Conservation (phyloP, 2,797 vertebrate species). For the Cetoscarus ocellatus region DNA sequence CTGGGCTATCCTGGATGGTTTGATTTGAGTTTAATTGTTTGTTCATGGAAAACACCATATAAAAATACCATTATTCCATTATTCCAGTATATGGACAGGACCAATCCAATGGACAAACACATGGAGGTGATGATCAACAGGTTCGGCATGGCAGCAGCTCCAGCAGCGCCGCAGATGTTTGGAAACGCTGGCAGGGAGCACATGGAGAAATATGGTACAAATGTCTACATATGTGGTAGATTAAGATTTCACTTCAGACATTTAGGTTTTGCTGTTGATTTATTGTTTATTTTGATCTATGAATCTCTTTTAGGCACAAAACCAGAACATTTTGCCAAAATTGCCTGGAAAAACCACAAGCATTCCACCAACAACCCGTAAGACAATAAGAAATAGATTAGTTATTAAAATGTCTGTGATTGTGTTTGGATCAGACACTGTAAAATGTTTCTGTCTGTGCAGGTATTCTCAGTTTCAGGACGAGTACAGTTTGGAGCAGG, state of each 20-base stretch:
- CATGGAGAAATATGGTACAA: conserved; percentile 95
- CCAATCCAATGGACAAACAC: conserved; percentile 92
- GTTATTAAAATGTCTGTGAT: too few species aligned
- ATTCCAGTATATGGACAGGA: conserved; percentile 85
- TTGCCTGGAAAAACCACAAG: conserved; percentile 98
- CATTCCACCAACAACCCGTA: conserved; percentile 98
- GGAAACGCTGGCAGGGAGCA: conserved; percentile 92
- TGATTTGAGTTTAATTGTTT: too few species aligned
- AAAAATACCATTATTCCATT: background rate
- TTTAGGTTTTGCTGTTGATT: too few species aligned
- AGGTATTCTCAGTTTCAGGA: conserved; percentile 95
- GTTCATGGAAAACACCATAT: too few species aligned
- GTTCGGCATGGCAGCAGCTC: conserved; percentile 85
- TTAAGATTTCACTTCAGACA: too few species aligned
- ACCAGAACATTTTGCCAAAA: conserved; percentile 96
- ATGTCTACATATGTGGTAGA: background rate
- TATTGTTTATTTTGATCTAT: background rate
- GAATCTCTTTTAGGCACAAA: conserved; percentile 88
- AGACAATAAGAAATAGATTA: conserved; percentile 58
- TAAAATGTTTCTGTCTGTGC: conserved; percentile 5
- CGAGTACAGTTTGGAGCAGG: conserved; percentile 93
- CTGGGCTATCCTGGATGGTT: too few species aligned
- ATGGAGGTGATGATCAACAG: conserved; percentile 89
- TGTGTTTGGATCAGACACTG: too few species aligned
- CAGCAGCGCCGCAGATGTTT: conserved; percentile 91